Conservation (phyloP, 2,797 vertebrate species). For the Sylvia borin region DNA sequence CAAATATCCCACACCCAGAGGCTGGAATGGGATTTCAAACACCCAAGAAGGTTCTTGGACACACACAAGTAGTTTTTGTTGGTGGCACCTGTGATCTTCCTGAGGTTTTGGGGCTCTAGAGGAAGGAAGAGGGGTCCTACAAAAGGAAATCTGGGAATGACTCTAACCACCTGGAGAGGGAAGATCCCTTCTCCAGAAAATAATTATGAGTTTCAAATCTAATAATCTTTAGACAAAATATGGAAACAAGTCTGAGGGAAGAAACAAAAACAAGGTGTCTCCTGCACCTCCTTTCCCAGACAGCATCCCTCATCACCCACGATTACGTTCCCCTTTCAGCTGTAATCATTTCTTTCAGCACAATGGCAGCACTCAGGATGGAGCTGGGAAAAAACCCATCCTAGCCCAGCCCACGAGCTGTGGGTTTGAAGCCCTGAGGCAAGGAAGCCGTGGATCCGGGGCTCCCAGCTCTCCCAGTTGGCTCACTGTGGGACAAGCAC, state of each 20-base stretch:
- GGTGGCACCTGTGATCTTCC: background rate
- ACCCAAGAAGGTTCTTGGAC: background rate
- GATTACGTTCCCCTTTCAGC: background rate
- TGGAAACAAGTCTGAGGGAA: background rate
- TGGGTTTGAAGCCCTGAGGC: background rate
- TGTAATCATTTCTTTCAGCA: conserved; percentile 22
- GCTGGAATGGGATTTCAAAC: background rate
- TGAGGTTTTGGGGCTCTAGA: background rate
- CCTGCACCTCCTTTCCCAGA: conserved; percentile 50
- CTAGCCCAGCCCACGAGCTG: background rate
- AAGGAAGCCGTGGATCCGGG: background rate
- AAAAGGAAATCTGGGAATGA: background rate
- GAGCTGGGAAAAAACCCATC: background rate
- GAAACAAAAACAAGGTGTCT: conserved; percentile 49
- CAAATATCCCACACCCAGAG: background rate
- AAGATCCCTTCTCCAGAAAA: background rate
- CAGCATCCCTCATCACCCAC: conserved; percentile 52
- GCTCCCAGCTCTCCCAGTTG: background rate
- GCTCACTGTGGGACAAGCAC: background rate
- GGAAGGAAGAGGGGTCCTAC: background rate
- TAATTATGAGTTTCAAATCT: background rate
- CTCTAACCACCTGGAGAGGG: background rate
- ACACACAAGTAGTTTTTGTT: background rate
- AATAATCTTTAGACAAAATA: background rate
- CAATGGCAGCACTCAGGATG: background rate